Percentiles rank a stretch among this genome's conserved stretches.
phyloP scores from a whole-genome alignment of 2,888 invertebrate genomes.

The Gryllus longicercus region DNA sequence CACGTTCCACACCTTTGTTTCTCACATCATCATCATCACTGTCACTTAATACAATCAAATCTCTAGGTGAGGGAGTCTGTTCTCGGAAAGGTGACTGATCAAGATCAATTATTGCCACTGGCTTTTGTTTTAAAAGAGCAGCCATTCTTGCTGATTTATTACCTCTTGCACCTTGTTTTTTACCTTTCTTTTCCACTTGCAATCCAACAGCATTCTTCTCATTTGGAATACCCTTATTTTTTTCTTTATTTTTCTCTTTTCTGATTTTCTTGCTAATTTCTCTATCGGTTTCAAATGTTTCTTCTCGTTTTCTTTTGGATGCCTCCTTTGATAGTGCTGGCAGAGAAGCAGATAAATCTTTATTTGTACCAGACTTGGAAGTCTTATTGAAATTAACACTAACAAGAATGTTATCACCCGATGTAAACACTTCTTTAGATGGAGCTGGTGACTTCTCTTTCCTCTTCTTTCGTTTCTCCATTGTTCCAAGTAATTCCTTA shows the following conservation, averaged over 20 bases:
- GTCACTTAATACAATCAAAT: constrained; percentile 79
- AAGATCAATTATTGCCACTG: constrained; percentile 80
- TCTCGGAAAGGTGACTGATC: constrained; percentile 82
- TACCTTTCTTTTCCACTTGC: constrained; percentile 36
- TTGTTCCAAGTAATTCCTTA: constrained; percentile 39
- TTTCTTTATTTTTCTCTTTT: constrained; percentile 47
- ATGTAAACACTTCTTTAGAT: constrained; percentile 87
- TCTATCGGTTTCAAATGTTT: constrained; percentile 40
- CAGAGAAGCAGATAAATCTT: constrained; percentile 43
- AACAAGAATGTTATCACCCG: constrained; percentile 88
- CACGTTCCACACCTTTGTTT: constrained; percentile 31
- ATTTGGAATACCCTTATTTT: constrained; percentile 42
- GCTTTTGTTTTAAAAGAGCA: constrained; percentile 58
- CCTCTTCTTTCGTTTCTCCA: constrained; percentile 40
- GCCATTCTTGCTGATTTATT: constrained; percentile 41
- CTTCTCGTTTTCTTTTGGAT: constrained; percentile 40
- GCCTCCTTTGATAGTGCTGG: constrained; percentile 26
- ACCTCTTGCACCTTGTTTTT: constrained; percentile 40
- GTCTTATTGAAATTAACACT: constrained; percentile 77
- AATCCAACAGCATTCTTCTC: constrained; percentile 39
- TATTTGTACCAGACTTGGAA: constrained; percentile 42
- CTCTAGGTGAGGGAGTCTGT: constrained; percentile 73
- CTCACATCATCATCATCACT: constrained; percentile 58
- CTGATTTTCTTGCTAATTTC: constrained; percentile 44
- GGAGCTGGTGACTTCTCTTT: constrained; percentile 56